Percentiles rank a stretch among this genome's conserved stretches.
Conservation (phyloP, 2,797 vertebrate genomes). For the Mareca strepera region DNA sequence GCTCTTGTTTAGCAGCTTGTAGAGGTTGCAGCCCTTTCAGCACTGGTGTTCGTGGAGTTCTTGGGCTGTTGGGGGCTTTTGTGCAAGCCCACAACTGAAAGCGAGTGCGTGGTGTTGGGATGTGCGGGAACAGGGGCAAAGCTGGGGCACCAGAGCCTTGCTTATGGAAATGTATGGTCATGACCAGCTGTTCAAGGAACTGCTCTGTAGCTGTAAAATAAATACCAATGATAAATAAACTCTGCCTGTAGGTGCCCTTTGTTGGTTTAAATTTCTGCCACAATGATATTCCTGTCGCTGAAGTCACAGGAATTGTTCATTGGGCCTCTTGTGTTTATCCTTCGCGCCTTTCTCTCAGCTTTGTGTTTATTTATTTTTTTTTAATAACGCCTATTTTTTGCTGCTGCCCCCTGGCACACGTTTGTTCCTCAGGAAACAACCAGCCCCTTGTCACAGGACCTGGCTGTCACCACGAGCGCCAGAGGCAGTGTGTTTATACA, state of each 20-base stretch:
- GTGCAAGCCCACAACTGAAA: background rate
- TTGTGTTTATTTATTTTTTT: background rate
- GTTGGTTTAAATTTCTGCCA: background rate
- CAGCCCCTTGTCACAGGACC: background rate
- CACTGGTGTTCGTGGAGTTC: background rate
- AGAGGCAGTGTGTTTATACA: background rate
- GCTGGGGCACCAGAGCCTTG: background rate
- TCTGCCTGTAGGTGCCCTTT: background rate
- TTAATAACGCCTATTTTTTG: background rate
- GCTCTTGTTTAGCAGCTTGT: background rate
- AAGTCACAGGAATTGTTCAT: background rate
- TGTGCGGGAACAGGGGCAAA: background rate
- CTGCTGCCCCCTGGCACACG: background rate
- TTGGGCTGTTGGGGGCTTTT: background rate
- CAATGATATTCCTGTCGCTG: background rate
- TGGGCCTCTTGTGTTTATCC: background rate
- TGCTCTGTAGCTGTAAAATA: background rate
- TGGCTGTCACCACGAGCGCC: background rate
- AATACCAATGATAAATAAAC: background rate
- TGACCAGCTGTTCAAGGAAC: background rate
- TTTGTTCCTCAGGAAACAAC: conserved; percentile 30
- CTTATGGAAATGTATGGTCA: fast-evolving
- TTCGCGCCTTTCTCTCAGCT: background rate
- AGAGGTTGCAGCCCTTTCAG: background rate
- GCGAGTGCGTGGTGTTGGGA: background rate